Percentiles rank a stretch among this genome's conserved stretches.
phyloP scores from a whole-genome alignment of 2,797 vertebrate species.

The Tragelaphus eurycerus region DNA sequence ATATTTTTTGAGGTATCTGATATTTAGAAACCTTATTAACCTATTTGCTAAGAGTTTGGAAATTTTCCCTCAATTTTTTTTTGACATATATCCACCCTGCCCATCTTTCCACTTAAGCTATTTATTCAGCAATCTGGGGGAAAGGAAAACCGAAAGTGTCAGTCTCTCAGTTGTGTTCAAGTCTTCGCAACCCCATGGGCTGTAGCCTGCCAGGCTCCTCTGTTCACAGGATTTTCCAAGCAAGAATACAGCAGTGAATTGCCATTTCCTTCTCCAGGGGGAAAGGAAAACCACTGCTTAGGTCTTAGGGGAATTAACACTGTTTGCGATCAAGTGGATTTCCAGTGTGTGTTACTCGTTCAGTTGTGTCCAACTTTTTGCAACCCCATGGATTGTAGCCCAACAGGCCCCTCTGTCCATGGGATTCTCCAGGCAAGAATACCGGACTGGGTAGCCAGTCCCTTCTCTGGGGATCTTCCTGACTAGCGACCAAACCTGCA shows the following conservation, averaged over 20 bases:
- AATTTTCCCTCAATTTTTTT: background rate
- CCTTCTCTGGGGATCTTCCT: background rate
- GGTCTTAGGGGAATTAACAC: background rate
- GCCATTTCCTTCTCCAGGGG: background rate
- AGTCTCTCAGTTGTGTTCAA: background rate
- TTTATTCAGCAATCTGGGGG: background rate
- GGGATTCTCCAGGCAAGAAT: background rate
- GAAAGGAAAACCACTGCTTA: background rate
- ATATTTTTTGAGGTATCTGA: background rate
- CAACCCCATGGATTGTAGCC: background rate
- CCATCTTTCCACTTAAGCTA: constrained; percentile 12
- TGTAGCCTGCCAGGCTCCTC: background rate
- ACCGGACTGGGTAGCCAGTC: background rate
- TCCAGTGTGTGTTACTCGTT: background rate
- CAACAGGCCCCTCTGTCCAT: background rate
- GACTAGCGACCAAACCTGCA: background rate
- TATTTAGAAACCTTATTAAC: constrained; percentile 6
- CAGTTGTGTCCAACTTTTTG: background rate
- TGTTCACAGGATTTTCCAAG: background rate
- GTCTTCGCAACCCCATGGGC: background rate
- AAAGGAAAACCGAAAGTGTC: background rate
- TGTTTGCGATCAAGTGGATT: background rate
- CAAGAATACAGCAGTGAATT: background rate
- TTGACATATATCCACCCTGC: background rate
- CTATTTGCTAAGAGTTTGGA: background rate